Evolutionary conservation across 2,888 invertebrate species (phyloP), one percentile per base, ranked within the genome.

Genomic region (Lamellibrachia satsuma): DNA sequence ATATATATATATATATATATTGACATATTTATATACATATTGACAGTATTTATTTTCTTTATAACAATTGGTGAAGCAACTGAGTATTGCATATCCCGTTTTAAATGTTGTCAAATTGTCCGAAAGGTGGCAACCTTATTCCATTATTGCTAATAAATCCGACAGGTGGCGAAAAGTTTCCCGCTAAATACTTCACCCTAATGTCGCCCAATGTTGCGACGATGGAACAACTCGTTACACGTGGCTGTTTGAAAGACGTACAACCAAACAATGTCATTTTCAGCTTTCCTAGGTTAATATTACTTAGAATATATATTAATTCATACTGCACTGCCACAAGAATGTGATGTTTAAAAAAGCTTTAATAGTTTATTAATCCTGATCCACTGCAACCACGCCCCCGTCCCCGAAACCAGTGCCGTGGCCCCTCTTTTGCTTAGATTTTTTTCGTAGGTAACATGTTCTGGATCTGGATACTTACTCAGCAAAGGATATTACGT

Each of bases 211-310:
- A n/a, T 75, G 75, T 75, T 39, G 39, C 39, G 57, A 8, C 8
- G 57, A 57, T 57, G 57, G 57, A 15, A 57, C 15, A 11, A 57
- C 57, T 57, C 11, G 7, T 57, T 57, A 11, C 15, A 57, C 15
- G 57, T 57, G 11, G 57, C 57, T 57, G 75, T 75, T 11, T 75
- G 1, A 75, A 75, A 15, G 22, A 6, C 75, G 22, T 75, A 11
- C 75, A 75, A 75, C 75, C 75, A 22, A 75, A 22, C 75, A 75
- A 75, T 75, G 75, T 75, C 75, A 75, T 75, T 75, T 75, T 75
- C 75, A 75, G 15, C 75, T 75, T 75, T 75, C 75, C 22, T 75
- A 75, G 75, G 75, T 75, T 75, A 75, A 22, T 6, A 75, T 75
- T 75, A 75, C n/a, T 75, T 75, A n/a, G 22, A 1, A 75, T 22